Conservation (phyloP, 35 echinoderm and acorn worm genomes). For the Chiridota heheva region DNA sequence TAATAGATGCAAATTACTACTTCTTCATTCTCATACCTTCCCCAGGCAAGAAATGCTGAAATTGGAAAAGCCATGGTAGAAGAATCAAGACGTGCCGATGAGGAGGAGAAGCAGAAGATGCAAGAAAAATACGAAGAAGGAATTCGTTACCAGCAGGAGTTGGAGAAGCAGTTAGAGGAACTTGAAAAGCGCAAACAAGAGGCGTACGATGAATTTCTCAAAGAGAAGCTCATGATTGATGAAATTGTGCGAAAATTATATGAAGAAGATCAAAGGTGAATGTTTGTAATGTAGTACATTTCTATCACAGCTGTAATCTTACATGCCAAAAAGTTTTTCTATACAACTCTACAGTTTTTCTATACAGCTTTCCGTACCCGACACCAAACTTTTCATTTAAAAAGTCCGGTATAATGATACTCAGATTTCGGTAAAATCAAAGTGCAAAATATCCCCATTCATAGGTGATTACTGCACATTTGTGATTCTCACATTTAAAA, state of each 20-base stretch:
- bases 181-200: slow-evolving; percentile 84
- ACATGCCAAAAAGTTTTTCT: too few species aligned
- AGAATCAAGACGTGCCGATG: slow-evolving; percentile 68
- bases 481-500: too few species aligned
- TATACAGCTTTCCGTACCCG: too few species aligned
- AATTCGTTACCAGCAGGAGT: slow-evolving; percentile 81
- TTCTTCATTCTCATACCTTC: background rate
- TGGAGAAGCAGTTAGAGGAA: slow-evolving; percentile 93
- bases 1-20: too few species aligned
- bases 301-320: too few species aligned
- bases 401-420: too few species aligned
- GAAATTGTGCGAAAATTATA: slow-evolving; percentile 96
- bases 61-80: slow-evolving; percentile 77
- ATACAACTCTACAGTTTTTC: too few species aligned
- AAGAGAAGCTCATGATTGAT: slow-evolving; percentile 99
- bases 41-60: slow-evolving; percentile 88
- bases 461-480: too few species aligned
- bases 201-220: slow-evolving; percentile 89
- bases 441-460: too few species aligned
- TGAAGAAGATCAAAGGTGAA: slow-evolving; percentile 98
- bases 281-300: background rate
- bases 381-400: too few species aligned
- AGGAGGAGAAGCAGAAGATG: slow-evolving; percentile 67
- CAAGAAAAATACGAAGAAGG: slow-evolving; percentile 77
- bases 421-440: too few species aligned